A percentile compares a stretch with the other conserved stretches of the same genome.
These are phyloP conservation scores for Antedon mediterranea DNA, from an alignment of 53 echinoderm and acorn worm species.

Conservation along the genomic window DNA sequence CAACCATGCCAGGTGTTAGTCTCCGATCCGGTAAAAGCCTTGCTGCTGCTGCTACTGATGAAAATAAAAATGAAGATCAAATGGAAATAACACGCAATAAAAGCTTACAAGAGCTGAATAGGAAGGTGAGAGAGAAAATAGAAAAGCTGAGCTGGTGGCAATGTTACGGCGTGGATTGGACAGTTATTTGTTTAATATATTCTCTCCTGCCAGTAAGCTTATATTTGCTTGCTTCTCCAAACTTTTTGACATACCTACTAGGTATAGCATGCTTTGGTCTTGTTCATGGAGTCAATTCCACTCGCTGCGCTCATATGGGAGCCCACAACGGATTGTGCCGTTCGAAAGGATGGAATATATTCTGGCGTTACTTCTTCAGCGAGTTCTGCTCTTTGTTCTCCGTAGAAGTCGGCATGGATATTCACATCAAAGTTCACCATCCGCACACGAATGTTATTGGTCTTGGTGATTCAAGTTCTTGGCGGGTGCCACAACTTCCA, in stretches of 20 bases:
- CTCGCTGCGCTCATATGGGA: slow-evolving; percentile 43
- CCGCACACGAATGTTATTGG: slow-evolving; percentile 73
- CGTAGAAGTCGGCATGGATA: slow-evolving; percentile 7
- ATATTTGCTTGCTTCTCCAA: slow-evolving; percentile 18
- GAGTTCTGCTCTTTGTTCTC: slow-evolving; percentile 52
- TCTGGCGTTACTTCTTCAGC: slow-evolving; percentile 55
- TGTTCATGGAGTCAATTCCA: slow-evolving; percentile 36
- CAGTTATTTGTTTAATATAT: slow-evolving; percentile 24
- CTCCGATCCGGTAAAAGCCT: too few species aligned
- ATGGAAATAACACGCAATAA: not conserved
- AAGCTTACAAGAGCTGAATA: not conserved
- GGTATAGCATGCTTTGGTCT: slow-evolving; percentile 42
- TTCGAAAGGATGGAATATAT: slow-evolving; percentile 30
- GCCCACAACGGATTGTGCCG: slow-evolving; percentile 44
- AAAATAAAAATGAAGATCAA: not conserved
- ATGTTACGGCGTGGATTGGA: slow-evolving; percentile 60
- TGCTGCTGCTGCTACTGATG: not conserved
- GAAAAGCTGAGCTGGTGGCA: slow-evolving; percentile 46
- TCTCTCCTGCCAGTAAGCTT: slow-evolving; percentile 26
- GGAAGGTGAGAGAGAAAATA: not conserved
- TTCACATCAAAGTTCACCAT: slow-evolving; percentile 63
- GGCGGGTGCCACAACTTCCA: slow-evolving; percentile 47
- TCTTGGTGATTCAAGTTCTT: slow-evolving; percentile 59
- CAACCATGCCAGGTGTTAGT: too few species aligned
- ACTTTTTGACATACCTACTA: slow-evolving; percentile 15